Evolutionary conservation across 2,888 invertebrate species (phyloP), one percentile per base, ranked within the genome.

Genomic region (Dyspetes luteomarginatus): DNA sequence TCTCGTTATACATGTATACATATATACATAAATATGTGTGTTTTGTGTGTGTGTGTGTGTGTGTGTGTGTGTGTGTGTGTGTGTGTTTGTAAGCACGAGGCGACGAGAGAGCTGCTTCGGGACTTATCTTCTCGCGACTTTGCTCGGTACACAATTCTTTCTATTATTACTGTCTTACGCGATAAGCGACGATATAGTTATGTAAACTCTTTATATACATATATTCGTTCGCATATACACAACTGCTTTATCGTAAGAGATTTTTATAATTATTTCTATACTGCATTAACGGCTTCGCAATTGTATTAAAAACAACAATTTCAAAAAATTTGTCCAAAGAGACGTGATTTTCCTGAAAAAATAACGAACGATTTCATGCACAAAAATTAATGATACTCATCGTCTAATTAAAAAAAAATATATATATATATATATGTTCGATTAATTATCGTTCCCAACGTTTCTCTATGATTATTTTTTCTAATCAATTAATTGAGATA

Each of bases 161-260:
- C 68, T 80, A 77, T 80, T 72, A 76, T 80, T 77, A 76, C 55
- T 28, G 76, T 50, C 69, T 76, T 58, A 41, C 36, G 56, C 77
- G 76, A 77, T 80, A 76, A 77, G 58, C 36, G 50, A 58, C 52
- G 72, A 67, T 72, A n/a, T n/a, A 65, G 72, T 76, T 80, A 77
- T 80, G 72, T 72, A 80, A 80, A 80, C 71, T 65, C 41, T 28
- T n/a, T 22, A 26, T 69, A 45, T 19, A 12, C 28, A n/a, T 45
- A 4, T n/a, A 5, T 48, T 36, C 12, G 2, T 12, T 36, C 36
- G 48, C 17, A 4, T 55, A 15, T 41, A 41, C 43, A 55, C 30
- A 28, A 36, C 24, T 26, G 41, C 12, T 68, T 68, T 19, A 4
- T 75, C 17, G 19, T 9, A 5, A 36, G 17, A 50, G 15, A 30